Evolutionary conservation across 2,888 invertebrate genomes (phyloP).

Genomic region (Syritta pipiens): DNA sequence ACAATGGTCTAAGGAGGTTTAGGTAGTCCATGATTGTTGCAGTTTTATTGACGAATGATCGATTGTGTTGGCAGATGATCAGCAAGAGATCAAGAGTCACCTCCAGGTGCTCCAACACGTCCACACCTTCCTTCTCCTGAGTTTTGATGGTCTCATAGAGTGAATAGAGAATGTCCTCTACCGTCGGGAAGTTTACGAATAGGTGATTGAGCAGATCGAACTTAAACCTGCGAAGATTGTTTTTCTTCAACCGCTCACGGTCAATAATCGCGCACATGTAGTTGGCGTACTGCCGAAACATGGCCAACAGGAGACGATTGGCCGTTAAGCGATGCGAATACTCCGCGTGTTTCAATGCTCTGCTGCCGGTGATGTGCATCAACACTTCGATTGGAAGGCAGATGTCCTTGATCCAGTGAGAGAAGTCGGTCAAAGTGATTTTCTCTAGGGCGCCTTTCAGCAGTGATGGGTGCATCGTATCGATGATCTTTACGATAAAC

Average conservation of each 20-base stretch:
- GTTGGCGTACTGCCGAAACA: slow-evolving; percentile 79
- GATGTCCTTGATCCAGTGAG: slow-evolving; percentile 76
- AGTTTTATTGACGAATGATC: slow-evolving; percentile 77
- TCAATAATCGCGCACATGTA: slow-evolving; percentile 75
- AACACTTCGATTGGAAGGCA: slow-evolving; percentile 76
- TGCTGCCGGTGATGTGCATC: slow-evolving; percentile 71
- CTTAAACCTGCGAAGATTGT: slow-evolving; percentile 76
- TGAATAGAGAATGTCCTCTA: slow-evolving; percentile 75
- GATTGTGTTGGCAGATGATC: slow-evolving; percentile 76
- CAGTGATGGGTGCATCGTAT: slow-evolving; percentile 73
- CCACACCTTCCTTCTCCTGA: slow-evolving; percentile 43
- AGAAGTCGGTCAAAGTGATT: slow-evolving; percentile 76
- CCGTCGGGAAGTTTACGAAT: slow-evolving; percentile 76
- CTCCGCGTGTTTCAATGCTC: slow-evolving; percentile 67
- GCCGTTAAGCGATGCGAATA: slow-evolving; percentile 76
- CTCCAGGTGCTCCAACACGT: slow-evolving; percentile 77
- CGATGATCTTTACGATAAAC: slow-evolving; percentile 74
- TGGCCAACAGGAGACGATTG: slow-evolving; percentile 76
- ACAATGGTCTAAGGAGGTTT: slow-evolving; percentile 76
- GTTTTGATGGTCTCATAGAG: slow-evolving; percentile 73
- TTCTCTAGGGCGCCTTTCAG: slow-evolving; percentile 73
- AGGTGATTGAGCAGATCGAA: slow-evolving; percentile 79
- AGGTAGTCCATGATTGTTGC: slow-evolving; percentile 77
- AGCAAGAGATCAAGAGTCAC: slow-evolving; percentile 76
- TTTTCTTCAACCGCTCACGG: slow-evolving; percentile 75